phyloP scores from a whole-genome alignment of 2,888 invertebrate species.

The Ametastegia equiseti region DNA sequence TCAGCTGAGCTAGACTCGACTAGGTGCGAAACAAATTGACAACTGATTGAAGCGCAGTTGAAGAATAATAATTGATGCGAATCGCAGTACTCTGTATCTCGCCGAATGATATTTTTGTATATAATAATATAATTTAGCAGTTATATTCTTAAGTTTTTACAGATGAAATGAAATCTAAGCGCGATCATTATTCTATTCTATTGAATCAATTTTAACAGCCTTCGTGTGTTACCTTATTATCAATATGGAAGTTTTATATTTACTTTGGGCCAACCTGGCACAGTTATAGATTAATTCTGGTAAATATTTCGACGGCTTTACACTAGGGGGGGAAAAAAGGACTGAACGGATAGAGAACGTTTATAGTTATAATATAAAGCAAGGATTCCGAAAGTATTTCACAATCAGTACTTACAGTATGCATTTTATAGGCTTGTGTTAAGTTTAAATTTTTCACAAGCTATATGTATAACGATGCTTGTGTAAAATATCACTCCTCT shows the following conservation, averaged over 20 bases:
- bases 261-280: not conserved
- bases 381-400: not conserved
- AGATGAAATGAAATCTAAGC: not conserved
- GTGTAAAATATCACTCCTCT: too few species aligned
- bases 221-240: not conserved
- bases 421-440: not conserved
- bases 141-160: not conserved
- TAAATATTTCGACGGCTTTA: not conserved
- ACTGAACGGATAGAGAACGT: not conserved
- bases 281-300: not conserved
- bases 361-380: not conserved
- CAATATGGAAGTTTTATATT: not conserved
- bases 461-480: too few species aligned
- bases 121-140: not conserved
- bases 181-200: not conserved
- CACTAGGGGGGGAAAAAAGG: not conserved
- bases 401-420: conserved; percentile 25
- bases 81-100: not conserved
- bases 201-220: not conserved
- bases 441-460: too few species aligned
- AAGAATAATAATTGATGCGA: not conserved
- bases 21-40: not conserved
- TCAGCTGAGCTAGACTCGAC: not conserved
- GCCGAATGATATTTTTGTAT: conserved; percentile 6
- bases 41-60: not conserved